These are phyloP conservation scores for Limnephilus auricula DNA, from an alignment of 2,888 invertebrate species.

Conservation along the genomic window DNA sequence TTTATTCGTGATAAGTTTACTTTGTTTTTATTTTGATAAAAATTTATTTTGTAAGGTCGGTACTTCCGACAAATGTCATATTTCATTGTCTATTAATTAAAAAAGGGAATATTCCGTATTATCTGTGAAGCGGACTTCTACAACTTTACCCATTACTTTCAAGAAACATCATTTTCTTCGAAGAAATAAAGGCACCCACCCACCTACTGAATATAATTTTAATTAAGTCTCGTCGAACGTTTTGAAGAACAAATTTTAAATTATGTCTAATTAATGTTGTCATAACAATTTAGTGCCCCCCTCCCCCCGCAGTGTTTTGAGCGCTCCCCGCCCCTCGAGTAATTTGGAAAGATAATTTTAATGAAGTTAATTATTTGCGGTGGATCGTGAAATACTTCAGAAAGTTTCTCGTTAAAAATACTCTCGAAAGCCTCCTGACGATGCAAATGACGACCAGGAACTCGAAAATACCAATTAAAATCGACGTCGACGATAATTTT, in stretches of 20 bases:
- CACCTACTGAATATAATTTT: not conserved
- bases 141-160: too few species aligned
- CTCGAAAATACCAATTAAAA: slow-evolving; percentile 41
- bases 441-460: not conserved
- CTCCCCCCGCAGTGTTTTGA: not conserved
- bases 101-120: too few species aligned
- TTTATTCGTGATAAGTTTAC: too few species aligned
- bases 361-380: slow-evolving; percentile 56
- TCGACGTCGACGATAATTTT: not conserved
- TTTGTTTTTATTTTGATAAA: too few species aligned
- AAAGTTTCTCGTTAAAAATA: slow-evolving; percentile 40
- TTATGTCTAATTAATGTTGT: slow-evolving; percentile 3
- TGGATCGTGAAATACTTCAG: slow-evolving; percentile 41
- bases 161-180: too few species aligned
- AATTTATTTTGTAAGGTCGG: too few species aligned
- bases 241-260: not conserved
- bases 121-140: too few species aligned
- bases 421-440: slow-evolving; percentile 12
- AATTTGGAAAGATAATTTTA: slow-evolving; percentile 58
- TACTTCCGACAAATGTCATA: too few species aligned
- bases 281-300: slow-evolving; percentile 14
- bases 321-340: not conserved
- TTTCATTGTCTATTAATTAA: too few species aligned
- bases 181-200: too few species aligned
- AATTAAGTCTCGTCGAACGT: not conserved